Percentiles rank a stretch among this genome's conserved stretches.
phyloP scores from a whole-genome alignment of 2,797 vertebrate genomes.

The Bufotes viridis region DNA sequence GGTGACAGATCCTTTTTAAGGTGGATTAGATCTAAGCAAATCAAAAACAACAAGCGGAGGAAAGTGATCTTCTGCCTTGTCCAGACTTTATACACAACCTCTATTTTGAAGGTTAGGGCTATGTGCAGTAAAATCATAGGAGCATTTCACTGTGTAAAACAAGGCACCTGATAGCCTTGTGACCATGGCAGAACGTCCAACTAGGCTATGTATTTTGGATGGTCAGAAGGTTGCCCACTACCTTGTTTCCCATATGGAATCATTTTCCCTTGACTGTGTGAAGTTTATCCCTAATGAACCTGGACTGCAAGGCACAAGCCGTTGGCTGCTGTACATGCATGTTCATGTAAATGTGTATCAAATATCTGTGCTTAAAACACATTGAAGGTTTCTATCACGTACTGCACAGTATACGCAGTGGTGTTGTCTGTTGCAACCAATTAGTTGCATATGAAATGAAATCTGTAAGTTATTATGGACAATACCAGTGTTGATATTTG shows the following conservation, averaged over 20 bases:
- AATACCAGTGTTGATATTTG: neutral
- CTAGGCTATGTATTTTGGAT: neutral
- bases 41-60: neutral
- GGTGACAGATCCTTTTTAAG: no score
- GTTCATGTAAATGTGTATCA: neutral
- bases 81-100: no score
- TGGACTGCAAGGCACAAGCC: no score
- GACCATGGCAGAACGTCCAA: neutral
- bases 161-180: neutral
- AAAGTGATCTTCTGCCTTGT: neutral
- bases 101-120: neutral
- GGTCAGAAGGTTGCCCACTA: neutral
- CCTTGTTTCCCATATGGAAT: neutral
- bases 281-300: no score
- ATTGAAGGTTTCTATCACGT: neutral
- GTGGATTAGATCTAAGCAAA: neutral
- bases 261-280: no score
- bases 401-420: neutral
- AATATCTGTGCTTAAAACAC: constrained; percentile 1
- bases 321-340: no score
- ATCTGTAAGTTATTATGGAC: neutral
- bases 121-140: neutral
- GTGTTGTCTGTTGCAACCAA: neutral
- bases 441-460: neutral
- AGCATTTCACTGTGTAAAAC: neutral